Base-by-base conservation (phyloP, 2,888 invertebrate genomes). In the Ichneumoninae sp. region DNA sequence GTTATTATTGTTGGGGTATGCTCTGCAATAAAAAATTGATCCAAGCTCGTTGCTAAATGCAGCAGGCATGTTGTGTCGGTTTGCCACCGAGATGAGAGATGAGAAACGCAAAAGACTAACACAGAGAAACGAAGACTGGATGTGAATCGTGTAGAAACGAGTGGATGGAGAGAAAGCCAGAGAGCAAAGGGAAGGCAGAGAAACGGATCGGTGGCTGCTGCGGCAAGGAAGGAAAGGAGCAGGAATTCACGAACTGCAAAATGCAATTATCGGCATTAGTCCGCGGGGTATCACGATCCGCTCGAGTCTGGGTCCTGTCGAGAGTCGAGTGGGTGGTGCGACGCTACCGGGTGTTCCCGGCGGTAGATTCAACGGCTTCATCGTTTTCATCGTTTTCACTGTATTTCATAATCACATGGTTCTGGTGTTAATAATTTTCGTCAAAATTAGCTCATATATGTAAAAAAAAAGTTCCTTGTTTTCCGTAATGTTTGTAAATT, bases 231-330 rank as follows among this genome's bases (percentile, higher is more conserved):
- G 90, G 88, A 89, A 90, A 89, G 90, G 87, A 91, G 91, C 87
- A 90, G 90, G 91, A 92, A 92, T 92, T 92, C 92, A 91, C 93
- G 91, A 93, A 92, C 92, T 92, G 92, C 92, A 92, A 92, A 93
- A 93, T 90, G 92, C 92, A 93, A 93, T 93, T 93, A 93, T 92
- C 93, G 92, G 91, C 92, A 92, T 92, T 92, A 92, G 92, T 92
- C 93, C 92, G 91, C 91, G 90, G 93, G 93, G 91, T 93, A 93
- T 93, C 93, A 93, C 93, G 93, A 93, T 91, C 89, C 88, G 87
- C 86, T 89, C 82, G 89, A 89, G 89, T 81, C 89, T 89, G 89
- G 60, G 88, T 88, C 80, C 86, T 86, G 84, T 79, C 83, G 82
- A 62, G 79, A 84, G 80, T 86, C 87, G 88, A 88, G 87, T 87